phyloP scores from a whole-genome alignment of 2,797 vertebrate genomes.

The Delichon dasypus region DNA sequence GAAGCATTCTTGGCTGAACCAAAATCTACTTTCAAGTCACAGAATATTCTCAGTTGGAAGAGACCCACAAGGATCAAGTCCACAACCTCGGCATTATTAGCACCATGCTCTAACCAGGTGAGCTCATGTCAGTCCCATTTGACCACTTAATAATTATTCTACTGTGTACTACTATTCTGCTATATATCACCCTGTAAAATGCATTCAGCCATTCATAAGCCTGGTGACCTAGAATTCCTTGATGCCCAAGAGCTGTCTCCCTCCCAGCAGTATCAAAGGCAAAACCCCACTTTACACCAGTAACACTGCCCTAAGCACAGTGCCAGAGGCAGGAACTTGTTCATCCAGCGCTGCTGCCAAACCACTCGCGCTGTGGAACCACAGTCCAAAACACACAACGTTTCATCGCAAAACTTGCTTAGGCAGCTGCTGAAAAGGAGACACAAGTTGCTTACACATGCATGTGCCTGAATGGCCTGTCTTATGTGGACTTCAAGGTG shows the following conservation, averaged over 20 bases:
- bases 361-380: background rate
- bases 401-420: conserved; percentile 13
- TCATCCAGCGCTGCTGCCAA: background rate
- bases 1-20: background rate
- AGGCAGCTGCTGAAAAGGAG: conserved; percentile 50
- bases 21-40: background rate
- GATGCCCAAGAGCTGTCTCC: background rate
- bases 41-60: background rate
- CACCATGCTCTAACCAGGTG: background rate
- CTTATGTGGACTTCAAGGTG: background rate
- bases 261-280: background rate
- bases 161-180: background rate
- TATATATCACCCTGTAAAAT: background rate
- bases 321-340: background rate
- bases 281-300: background rate
- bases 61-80: background rate
- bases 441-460: conserved; percentile 18
- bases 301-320: background rate
- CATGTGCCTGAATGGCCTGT: conserved; percentile 12
- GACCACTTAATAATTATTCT: background rate
- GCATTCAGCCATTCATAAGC: background rate
- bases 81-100: background rate
- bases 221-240: background rate
- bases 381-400: background rate
- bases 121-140: background rate